These are phyloP conservation scores for Lepus americanus DNA, from an alignment of 2,113 vertebrate species.

Conservation along the genomic window DNA sequence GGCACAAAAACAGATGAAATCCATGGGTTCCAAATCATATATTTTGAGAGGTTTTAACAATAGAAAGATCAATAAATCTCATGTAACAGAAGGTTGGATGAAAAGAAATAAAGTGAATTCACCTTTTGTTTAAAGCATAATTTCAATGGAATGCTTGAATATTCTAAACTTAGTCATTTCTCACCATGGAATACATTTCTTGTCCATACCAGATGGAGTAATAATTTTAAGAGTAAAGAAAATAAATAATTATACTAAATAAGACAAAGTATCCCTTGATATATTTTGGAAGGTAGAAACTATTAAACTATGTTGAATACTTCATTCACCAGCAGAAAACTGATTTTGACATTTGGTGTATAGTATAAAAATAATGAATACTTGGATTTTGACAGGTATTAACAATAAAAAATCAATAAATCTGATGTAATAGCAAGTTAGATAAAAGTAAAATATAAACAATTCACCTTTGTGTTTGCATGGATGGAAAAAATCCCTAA, in stretches of 20 bases:
- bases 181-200: background rate
- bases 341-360: background rate
- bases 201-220: background rate
- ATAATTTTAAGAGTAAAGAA: conserved; percentile 6
- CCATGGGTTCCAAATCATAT: background rate
- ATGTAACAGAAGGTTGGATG: background rate
- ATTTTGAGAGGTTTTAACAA: background rate
- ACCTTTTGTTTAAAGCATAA: background rate
- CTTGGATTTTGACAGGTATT: background rate
- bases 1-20: background rate
- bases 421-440: no score
- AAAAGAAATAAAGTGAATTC: conserved; percentile 10
- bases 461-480: no score
- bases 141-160: background rate
- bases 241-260: background rate
- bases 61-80: background rate
- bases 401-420: no score
- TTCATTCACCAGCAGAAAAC: background rate
- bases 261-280: background rate
- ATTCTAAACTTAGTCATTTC: background rate
- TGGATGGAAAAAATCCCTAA: background rate
- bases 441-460: no score
- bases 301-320: background rate
- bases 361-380: conserved; percentile 29
- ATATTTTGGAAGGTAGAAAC: background rate